These are phyloP conservation scores for Oeneis ivallda DNA, from an alignment of 2,888 invertebrate genomes.

Conservation along the genomic window DNA sequence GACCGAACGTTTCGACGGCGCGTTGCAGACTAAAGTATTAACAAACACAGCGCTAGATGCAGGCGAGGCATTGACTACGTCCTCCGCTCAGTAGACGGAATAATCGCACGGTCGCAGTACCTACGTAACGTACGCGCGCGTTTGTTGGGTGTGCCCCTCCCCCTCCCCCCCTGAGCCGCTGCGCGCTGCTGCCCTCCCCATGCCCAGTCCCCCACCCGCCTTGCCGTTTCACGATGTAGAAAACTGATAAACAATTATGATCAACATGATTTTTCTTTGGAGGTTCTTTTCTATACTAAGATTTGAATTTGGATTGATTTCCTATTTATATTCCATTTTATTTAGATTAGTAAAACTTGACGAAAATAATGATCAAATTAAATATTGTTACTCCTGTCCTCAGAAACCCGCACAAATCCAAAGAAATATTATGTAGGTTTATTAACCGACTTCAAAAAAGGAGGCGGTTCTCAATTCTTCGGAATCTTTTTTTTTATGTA, in stretches of 20 bases:
- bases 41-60: slow-evolving; percentile 54
- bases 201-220: slow-evolving; percentile 25
- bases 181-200: slow-evolving; percentile 33
- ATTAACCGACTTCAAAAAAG: too few relatives aligned
- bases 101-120: slow-evolving; percentile 64
- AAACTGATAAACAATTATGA: slow-evolving; percentile 29
- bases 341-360: too few relatives aligned
- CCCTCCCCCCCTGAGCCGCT: slow-evolving; percentile 42
- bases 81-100: slow-evolving; percentile 73
- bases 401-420: too few relatives aligned
- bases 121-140: slow-evolving; percentile 43
- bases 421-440: too few relatives aligned
- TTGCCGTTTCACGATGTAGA: slow-evolving; percentile 43
- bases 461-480: too few relatives aligned
- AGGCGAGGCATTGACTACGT: slow-evolving; percentile 65
- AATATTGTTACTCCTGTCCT: too few relatives aligned
- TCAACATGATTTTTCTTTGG: slow-evolving; percentile 18
- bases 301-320: too few relatives aligned
- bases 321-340: too few relatives aligned
- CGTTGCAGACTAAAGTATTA: slow-evolving; percentile 67
- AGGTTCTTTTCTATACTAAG: too few relatives aligned
- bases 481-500: too few relatives aligned
- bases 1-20: slow-evolving; percentile 61
- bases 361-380: too few relatives aligned
- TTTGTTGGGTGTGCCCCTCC: slow-evolving; percentile 47